Conservation (phyloP, 1,140 invertebrate genomes). For the Anadara kagoshimensis region DNA sequence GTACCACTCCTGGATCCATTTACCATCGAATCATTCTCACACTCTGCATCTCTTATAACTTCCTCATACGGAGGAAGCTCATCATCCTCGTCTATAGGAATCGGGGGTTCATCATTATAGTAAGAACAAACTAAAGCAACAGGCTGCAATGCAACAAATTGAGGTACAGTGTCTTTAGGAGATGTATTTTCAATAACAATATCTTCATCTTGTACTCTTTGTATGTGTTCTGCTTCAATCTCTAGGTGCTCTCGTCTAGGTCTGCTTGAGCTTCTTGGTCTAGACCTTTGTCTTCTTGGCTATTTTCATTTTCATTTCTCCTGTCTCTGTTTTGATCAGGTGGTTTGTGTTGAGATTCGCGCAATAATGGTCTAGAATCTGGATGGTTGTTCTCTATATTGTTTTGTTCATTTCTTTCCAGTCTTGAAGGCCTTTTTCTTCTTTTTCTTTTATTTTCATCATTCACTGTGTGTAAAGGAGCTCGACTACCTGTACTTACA, state of each 20-base stretch:
- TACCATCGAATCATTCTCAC: neutral
- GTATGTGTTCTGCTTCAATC: neutral
- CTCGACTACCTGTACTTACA: constrained; percentile 8
- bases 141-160: constrained; percentile 3
- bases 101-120: constrained; percentile 6
- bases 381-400: neutral
- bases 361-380: neutral
- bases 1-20: too few relatives aligned
- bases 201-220: neutral
- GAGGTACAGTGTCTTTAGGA: neutral
- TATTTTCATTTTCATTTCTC: neutral
- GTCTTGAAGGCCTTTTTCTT: neutral
- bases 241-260: neutral
- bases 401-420: neutral
- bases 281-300: constrained; percentile 3
- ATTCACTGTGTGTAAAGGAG: constrained; percentile 13
- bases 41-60: constrained; percentile 2
- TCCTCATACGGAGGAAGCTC: constrained; percentile 39
- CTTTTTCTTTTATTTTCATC: constrained; percentile 19
- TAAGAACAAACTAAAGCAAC: neutral
- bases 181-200: neutral
- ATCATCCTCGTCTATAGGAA: constrained; percentile 32
- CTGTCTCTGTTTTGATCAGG: neutral
- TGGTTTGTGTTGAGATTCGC: constrained; percentile 3
- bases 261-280: neutral